These are phyloP conservation scores for Auanema sp. DNA, from an alignment of 2,888 invertebrate genomes.

Conservation along the genomic window DNA sequence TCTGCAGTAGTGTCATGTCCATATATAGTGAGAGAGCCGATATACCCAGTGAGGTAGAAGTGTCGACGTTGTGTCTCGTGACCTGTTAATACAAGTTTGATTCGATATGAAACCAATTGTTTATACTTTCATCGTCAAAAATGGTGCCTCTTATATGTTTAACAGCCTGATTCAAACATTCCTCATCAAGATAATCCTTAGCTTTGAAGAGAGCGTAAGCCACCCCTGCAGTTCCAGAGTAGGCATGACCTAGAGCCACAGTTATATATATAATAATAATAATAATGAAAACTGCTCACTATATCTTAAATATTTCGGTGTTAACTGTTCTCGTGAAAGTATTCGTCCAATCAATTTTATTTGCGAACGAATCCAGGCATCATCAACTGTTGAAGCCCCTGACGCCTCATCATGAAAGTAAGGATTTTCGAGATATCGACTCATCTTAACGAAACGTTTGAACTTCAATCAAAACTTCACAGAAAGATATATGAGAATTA, in stretches of 20 bases:
- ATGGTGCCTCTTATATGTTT: not conserved
- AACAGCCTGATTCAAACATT: constrained; percentile 4
- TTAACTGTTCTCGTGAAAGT: no score
- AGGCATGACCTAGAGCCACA: constrained; percentile 11
- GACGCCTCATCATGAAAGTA: not conserved
- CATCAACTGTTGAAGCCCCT: not conserved
- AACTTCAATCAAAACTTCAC: no score
- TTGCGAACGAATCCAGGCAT: no score
- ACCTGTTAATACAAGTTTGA: no score
- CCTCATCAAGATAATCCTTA: not conserved
- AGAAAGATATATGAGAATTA: no score
- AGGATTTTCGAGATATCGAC: constrained; percentile 7
- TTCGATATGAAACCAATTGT: no score
- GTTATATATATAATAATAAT: not conserved
- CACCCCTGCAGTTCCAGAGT: constrained; percentile 11
- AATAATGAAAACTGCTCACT: not conserved
- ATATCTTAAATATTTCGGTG: no score
- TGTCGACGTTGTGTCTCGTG: no score
- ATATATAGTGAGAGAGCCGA: constrained; percentile 10
- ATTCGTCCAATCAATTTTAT: no score
- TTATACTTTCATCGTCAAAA: no score
- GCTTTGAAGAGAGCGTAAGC: constrained; percentile 7
- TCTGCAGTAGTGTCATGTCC: constrained; percentile 3
- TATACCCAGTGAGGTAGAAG: constrained; percentile 4
- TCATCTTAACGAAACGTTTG: not conserved